phyloP scores from a whole-genome alignment of 2,113 vertebrate species.

The Axis porcinus region DNA sequence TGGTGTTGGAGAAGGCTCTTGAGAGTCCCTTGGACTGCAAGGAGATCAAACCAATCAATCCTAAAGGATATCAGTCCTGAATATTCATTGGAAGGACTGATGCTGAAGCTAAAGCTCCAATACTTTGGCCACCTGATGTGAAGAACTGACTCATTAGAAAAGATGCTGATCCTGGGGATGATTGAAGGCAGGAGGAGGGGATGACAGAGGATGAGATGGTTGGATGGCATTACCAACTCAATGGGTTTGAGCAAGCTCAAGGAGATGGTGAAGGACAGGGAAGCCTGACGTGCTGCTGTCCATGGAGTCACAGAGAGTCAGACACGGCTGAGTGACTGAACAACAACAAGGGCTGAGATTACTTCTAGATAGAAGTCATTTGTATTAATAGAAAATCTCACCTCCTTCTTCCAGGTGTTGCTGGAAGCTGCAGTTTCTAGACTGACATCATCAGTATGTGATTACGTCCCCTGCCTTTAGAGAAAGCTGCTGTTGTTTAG shows the following conservation, averaged over 20 bases:
- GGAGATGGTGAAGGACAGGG: neutral
- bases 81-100: neutral
- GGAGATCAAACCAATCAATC: neutral
- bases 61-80: neutral
- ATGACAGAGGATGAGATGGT: neutral
- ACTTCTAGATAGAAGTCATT: neutral
- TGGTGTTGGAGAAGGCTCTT: neutral
- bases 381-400: neutral
- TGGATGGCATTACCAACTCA: neutral
- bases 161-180: neutral
- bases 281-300: neutral
- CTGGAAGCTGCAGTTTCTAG: neutral
- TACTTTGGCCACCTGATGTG: neutral
- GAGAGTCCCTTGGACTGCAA: neutral
- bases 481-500: neutral
- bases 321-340: neutral
- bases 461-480: neutral
- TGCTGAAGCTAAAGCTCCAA: neutral
- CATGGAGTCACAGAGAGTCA: neutral
- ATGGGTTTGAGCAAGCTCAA: neutral
- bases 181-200: neutral
- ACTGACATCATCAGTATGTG: neutral
- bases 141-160: neutral
- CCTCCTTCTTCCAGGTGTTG: neutral
- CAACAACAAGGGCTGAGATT: neutral